A percentile compares a stretch with the other conserved stretches of the same genome.
Evolutionary conservation across 2,797 vertebrate species (phyloP).

Genomic region (Mus spretus): DNA sequence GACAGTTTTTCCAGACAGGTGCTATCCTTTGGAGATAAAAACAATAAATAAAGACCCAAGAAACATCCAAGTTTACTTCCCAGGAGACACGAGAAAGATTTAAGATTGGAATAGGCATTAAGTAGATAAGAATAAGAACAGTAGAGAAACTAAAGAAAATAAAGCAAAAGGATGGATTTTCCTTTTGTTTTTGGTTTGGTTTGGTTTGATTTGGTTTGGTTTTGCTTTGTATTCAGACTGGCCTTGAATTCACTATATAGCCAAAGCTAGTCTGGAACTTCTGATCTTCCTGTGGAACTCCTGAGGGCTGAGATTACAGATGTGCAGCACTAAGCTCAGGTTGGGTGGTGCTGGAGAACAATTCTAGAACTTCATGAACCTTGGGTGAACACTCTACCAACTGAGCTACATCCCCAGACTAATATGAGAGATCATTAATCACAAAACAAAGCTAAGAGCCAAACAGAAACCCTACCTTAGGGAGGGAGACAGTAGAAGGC

Average conservation of each 20-base stretch:
- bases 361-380: background rate
- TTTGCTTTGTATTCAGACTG: background rate
- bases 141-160: constrained; percentile 33
- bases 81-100: constrained; percentile 27
- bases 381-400: background rate
- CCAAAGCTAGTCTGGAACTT: background rate
- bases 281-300: background rate
- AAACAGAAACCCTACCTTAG: background rate
- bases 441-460: constrained; percentile 43
- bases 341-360: background rate
- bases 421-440: background rate
- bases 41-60: background rate
- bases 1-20: constrained; percentile 17
- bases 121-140: background rate
- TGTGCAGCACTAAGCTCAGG: background rate
- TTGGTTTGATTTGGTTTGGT: background rate
- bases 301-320: background rate
- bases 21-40: constrained; percentile 42
- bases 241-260: background rate
- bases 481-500: background rate
- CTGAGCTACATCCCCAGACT: background rate
- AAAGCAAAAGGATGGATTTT: background rate
- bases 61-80: background rate
- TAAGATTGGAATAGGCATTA: background rate
- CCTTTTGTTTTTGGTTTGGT: background rate